Evolutionary conservation across 2,888 invertebrate genomes (phyloP).

Genomic region (Chloroclystis v-ata): DNA sequence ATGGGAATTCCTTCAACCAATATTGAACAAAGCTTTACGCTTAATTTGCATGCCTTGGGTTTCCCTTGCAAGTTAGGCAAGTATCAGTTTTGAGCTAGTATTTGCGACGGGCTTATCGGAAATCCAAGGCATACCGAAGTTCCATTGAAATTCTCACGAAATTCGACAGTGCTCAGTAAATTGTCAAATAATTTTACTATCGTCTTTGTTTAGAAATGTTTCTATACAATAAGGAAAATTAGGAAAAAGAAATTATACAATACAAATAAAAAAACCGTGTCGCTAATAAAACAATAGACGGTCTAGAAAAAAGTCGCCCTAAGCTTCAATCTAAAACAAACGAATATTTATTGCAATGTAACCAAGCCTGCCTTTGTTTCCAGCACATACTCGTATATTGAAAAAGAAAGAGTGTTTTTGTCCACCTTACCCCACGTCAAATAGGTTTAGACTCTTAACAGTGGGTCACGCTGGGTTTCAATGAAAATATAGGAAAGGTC

Average conservation of each 20-base stretch:
- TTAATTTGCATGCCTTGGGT: too few species aligned
- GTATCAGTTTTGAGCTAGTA: too few species aligned
- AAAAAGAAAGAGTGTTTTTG: slow-evolving; percentile 29
- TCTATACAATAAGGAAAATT: too few species aligned
- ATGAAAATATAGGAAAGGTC: slow-evolving; percentile 19
- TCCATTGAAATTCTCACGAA: background rate
- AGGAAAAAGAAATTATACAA: too few species aligned
- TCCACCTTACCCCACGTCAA: slow-evolving; percentile 23
- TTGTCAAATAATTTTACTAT: too few species aligned
- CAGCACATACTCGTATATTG: slow-evolving; percentile 9
- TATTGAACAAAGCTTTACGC: too few species aligned
- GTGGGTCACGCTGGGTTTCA: slow-evolving; percentile 17
- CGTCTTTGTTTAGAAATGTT: too few species aligned
- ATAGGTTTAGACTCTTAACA: slow-evolving; percentile 20
- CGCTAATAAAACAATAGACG: too few species aligned
- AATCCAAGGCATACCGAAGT: background rate
- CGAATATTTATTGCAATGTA: slow-evolving; percentile 7
- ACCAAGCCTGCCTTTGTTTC: slow-evolving; percentile 14
- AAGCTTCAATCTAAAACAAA: too few species aligned
- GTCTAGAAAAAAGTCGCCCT: too few species aligned
- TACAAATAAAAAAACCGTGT: too few species aligned
- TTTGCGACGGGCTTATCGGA: background rate
- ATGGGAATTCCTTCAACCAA: too few species aligned
- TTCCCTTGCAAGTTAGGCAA: background rate
- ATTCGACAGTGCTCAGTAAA: background rate